These are phyloP conservation scores for Platycercus adscitus DNA, from an alignment of 2,113 vertebrate genomes.

Conservation along the genomic window DNA sequence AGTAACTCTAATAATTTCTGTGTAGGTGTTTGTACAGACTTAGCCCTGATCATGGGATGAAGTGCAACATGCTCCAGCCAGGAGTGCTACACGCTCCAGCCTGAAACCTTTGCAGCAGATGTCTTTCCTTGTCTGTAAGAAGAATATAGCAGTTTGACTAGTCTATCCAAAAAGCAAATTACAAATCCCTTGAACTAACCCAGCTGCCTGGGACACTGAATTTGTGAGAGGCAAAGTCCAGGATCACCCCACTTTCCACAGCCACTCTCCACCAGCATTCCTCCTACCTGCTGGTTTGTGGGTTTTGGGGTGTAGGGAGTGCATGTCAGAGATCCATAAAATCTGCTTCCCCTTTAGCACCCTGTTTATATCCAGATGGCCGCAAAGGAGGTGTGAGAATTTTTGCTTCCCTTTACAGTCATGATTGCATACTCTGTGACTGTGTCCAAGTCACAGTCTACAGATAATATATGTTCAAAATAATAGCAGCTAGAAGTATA, in stretches of 20 bases:
- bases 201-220: not conserved
- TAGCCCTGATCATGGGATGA: not conserved
- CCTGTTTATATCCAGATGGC: not conserved
- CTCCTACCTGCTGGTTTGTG: not conserved
- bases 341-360: not conserved
- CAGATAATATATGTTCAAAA: not conserved
- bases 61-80: rapidly evolving
- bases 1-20: not conserved
- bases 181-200: not conserved
- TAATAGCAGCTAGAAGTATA: not conserved
- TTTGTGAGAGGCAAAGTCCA: not conserved
- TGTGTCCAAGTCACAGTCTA: not conserved
- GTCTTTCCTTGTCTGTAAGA: not conserved
- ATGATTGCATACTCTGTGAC: not conserved
- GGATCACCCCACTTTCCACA: not conserved
- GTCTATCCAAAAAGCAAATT: not conserved
- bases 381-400: not conserved
- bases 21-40: not conserved
- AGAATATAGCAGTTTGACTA: not conserved
- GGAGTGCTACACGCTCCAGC: rapidly evolving
- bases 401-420: not conserved
- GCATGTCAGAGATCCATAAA: not conserved
- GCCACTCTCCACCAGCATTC: not conserved
- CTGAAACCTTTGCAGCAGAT: not conserved
- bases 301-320: not conserved